A percentile compares a stretch with the other conserved stretches of the same genome.
These are phyloP conservation scores for Scaptomyza cyrtandrae DNA, from an alignment of 2,888 invertebrate species.

Conservation along the genomic window DNA sequence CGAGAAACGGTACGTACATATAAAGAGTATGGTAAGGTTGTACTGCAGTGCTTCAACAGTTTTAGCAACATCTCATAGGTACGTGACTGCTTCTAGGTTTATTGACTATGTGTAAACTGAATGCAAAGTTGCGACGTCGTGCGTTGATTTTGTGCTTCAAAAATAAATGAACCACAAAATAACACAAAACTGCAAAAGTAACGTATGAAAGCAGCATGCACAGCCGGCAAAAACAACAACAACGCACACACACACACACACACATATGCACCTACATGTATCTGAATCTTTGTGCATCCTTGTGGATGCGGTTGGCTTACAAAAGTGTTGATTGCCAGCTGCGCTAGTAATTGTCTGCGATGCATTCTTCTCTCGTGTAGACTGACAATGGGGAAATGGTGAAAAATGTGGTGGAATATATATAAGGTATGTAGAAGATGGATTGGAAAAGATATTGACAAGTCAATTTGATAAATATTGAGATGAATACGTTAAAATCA, in stretches of 20 bases:
- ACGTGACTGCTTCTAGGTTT: constrained; percentile 61
- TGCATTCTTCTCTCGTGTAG: constrained; percentile 23
- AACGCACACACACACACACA: background rate
- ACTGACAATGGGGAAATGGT: background rate
- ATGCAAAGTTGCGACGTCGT: constrained; percentile 65
- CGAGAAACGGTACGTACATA: background rate
- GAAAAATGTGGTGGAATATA: background rate
- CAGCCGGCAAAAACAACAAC: background rate
- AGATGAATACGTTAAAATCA: no score
- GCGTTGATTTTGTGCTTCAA: constrained; percentile 70
- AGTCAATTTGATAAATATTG: no score
- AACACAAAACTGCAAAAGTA: constrained; percentile 41
- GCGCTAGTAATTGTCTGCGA: constrained; percentile 42
- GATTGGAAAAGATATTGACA: background rate
- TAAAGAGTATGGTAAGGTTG: background rate
- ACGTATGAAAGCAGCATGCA: constrained; percentile 25
- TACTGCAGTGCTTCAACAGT: background rate
- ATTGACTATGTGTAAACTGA: constrained; percentile 65
- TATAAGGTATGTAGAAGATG: background rate
- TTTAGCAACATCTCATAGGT: constrained; percentile 39
- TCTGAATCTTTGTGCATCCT: background rate
- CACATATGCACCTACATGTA: background rate
- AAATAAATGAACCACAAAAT: constrained; percentile 69
- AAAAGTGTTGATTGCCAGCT: constrained; percentile 29
- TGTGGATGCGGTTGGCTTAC: constrained; percentile 2